Evolutionary conservation across 2,797 vertebrate species (phyloP), one percentile per base, ranked within the genome.

Genomic region (Galago senegalensis): DNA sequence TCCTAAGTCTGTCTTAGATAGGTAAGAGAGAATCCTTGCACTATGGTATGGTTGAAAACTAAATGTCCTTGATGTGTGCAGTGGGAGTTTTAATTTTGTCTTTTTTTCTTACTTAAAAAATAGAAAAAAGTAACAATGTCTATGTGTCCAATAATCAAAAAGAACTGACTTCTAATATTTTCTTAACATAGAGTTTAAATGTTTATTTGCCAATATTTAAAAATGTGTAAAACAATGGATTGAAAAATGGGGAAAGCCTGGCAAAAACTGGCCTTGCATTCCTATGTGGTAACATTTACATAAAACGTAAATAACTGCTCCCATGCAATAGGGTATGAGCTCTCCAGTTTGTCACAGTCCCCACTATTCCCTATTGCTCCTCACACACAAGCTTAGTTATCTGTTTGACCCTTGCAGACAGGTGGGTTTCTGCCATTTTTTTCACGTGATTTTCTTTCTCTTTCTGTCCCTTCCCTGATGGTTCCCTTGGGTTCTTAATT

Each of bases 101-200:
- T 61, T 58, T 87, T 49, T 11, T 72, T 40, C n/a, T 92, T 86
- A 77, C 21, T 79, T 75, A 63, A 87, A 94, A 94, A 80, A 25
- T 18, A 70, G 31, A 83, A 21, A 69, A 89, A 46, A 75, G 25
- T 77, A 72, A 67, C 11, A 37, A 58, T 21, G 34, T 1, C 46
- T n/a, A 0, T 27, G 9, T 18, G 11, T 10, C 16, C 17, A 11
- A 73, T 70, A 83, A 73, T 7, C 27, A 61, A 56, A 91, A 94
- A n/a, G 16, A 69, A n/a, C 21, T 25, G 20, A 14, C 77, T 87
- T 1, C 4, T 53, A 58, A n/a, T 58, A 49, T 77, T 93, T 79
- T 76, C 8, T 61, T 72, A 43, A 70, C 89, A 87, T 13, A 12
- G 17, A 81, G 5, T 89, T 87, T 76, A 37, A 53, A 60, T n/a